Evolutionary conservation across 2,888 invertebrate species (phyloP).

Genomic region (Megalurothrips usitatus): DNA sequence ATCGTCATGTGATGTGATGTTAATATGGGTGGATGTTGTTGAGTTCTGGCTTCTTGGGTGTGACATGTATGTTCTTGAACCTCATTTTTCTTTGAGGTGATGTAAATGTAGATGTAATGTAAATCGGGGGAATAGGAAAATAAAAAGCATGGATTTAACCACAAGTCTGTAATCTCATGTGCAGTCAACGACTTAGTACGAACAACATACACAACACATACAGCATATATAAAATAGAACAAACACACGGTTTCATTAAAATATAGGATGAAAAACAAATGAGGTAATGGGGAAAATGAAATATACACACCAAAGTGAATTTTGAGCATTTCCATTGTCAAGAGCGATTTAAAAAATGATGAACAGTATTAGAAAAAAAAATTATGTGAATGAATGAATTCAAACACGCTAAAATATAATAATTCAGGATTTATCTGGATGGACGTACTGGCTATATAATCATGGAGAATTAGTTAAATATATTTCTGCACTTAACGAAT

Average conservation of each 20-base stretch:
- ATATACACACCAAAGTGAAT: not conserved
- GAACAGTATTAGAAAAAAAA: not conserved
- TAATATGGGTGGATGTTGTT: too few relatives aligned
- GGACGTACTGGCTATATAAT: not conserved
- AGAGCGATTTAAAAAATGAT: not conserved
- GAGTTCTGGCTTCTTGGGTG: too few relatives aligned
- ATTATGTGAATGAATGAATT: not conserved
- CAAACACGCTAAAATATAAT: not conserved
- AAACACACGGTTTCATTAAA: not conserved
- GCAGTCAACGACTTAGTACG: not conserved
- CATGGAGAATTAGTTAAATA: not conserved
- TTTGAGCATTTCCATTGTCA: not conserved
- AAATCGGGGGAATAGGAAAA: too few relatives aligned
- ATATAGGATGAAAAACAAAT: not conserved
- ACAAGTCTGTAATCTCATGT: conserved; percentile 6
- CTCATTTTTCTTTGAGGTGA: too few relatives aligned
- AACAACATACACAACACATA: not conserved
- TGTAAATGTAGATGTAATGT: too few relatives aligned
- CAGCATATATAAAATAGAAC: conserved; percentile 18
- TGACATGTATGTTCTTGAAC: too few relatives aligned
- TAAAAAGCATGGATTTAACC: not conserved
- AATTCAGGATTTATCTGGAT: not conserved
- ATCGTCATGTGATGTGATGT: too few relatives aligned
- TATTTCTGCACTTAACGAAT: not conserved
- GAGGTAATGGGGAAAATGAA: not conserved